Evolutionary conservation across 2,797 vertebrate genomes (phyloP), one percentile per base, ranked within the genome.

Genomic region (Sciaenops ocellatus): DNA sequence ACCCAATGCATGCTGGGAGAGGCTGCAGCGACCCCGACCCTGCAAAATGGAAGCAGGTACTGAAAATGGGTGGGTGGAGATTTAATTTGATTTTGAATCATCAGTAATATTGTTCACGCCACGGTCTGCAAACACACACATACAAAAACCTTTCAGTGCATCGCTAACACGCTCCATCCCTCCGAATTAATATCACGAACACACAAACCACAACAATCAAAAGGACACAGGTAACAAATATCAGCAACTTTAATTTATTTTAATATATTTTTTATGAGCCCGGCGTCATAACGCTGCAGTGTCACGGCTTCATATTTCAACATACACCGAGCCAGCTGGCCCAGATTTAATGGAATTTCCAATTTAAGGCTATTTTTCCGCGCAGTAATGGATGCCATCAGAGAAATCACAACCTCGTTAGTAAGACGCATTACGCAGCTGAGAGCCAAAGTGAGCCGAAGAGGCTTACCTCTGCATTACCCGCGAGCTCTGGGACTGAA

Each of bases 391-490:
- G 71, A 82, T n/a, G 73, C 65, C 63, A 6, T 78, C 70, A 66
- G 79, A 80, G 69, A 83, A 85, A 90, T 79, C 80, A 56, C 67
- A 59, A 47, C 78, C 78, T 86, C 73, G 79, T 86, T 83, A 88
- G 54, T 26, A 17, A 6, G 59, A 71, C 56, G 3, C 54, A 80
- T 76, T 46, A 66, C 26, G 4, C 75, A 81, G 76, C 78, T 70
- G 87, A 84, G 75, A 76, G 72, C 46, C 28, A 38, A 30, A 64
- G 62, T 68, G 80, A 78, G 67, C 3, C 7, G 15, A 59, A 67
- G 56, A 82, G 73, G 72, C 66, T 69, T 26, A 30, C 15, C 44
- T 17, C 22, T 26, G 64, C 60, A 2, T 57, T 42, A 59, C 57
- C 73, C 28, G 68, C n/a, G 18, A 50, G 44, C 69, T 63, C 10